A percentile compares a stretch with the other conserved stretches of the same genome.
These are phyloP conservation scores for Megaptera novaeangliae DNA, from an alignment of 2,113 vertebrate species.

Conservation along the genomic window DNA sequence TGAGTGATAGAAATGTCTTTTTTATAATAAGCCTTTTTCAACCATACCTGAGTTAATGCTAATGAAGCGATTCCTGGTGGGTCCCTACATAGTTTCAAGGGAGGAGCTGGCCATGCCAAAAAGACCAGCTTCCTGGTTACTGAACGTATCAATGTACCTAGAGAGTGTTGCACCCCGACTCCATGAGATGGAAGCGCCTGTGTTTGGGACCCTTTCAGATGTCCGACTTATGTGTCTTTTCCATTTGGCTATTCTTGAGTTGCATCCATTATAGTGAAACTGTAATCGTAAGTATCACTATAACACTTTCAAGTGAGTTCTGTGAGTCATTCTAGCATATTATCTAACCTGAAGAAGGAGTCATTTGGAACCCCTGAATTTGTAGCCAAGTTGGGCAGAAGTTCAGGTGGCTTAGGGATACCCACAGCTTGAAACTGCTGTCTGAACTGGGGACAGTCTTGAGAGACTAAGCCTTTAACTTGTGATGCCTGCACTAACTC, in stretches of 20 bases:
- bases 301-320: not conserved
- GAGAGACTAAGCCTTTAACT: not conserved
- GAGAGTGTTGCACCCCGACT: not conserved
- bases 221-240: not conserved
- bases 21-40: not conserved
- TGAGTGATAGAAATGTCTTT: not conserved
- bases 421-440: not conserved
- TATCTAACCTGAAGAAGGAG: not conserved
- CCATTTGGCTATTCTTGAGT: not conserved
- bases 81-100: not conserved
- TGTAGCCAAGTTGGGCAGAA: not conserved
- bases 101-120: not conserved
- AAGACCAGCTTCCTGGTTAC: not conserved
- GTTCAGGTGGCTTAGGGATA: not conserved
- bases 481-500: not conserved
- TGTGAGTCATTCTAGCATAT: not conserved
- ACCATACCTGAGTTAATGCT: not conserved
- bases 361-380: not conserved
- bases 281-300: not conserved
- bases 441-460: not conserved
- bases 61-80: fast-evolving
- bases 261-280: not conserved
- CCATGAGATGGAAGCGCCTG: not conserved
- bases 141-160: not conserved
- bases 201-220: not conserved